Percentiles rank a stretch among this genome's conserved stretches.
These are phyloP conservation scores for Ophion ventricosus DNA, from an alignment of 2,888 invertebrate species.

Conservation along the genomic window DNA sequence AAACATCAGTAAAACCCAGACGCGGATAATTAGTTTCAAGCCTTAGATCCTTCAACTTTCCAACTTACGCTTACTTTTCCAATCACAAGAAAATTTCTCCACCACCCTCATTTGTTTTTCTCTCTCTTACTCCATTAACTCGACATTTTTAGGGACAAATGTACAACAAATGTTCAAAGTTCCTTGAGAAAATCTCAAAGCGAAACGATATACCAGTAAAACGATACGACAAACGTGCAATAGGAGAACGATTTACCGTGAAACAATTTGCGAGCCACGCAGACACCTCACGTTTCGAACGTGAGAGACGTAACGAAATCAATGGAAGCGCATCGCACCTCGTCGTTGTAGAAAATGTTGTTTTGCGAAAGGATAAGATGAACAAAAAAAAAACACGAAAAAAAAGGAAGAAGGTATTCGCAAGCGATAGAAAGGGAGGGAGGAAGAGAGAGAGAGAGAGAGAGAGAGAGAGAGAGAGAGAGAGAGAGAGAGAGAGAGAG, in stretches of 20 bases:
- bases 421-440: neutral
- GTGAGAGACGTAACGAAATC: conserved; percentile 20
- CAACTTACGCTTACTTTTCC: neutral
- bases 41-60: neutral
- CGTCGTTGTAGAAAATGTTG: conserved; percentile 14
- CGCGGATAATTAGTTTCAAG: neutral
- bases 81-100: neutral
- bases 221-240: neutral
- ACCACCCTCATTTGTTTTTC: neutral
- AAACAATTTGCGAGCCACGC: neutral
- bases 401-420: conserved; percentile 28
- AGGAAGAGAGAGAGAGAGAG: neutral
- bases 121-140: neutral
- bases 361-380: conserved; percentile 7
- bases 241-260: neutral
- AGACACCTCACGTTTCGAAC: neutral
- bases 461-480: neutral
- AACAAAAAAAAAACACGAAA: neutral
- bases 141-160: neutral
- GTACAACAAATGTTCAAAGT: neutral
- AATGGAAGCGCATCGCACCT: conserved; percentile 28
- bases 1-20: neutral
- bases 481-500: conserved; percentile 21
- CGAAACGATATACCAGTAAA: neutral
- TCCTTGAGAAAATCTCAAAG: neutral